phyloP scores from a whole-genome alignment of 2,797 vertebrate genomes.

The Babyrousa celebensis region DNA sequence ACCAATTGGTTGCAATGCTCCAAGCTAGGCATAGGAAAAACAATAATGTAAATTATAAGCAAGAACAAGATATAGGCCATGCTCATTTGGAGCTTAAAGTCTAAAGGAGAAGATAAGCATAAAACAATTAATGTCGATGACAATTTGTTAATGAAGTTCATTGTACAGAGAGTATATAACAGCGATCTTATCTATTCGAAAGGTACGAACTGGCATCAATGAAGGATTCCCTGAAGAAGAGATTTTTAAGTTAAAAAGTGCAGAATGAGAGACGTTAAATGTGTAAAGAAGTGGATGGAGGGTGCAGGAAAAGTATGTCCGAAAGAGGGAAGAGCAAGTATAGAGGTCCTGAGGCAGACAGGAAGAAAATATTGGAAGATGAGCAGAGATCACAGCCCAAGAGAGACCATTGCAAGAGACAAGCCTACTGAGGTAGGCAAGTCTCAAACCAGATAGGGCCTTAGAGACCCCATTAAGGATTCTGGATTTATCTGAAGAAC shows the following conservation, averaged over 20 bases:
- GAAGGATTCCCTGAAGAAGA: background rate
- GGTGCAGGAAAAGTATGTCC: background rate
- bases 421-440: background rate
- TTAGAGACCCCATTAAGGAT: background rate
- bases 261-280: background rate
- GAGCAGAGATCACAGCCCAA: background rate
- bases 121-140: background rate
- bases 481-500: background rate
- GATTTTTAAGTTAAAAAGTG: background rate
- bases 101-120: conserved; percentile 6
- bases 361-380: background rate
- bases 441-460: background rate
- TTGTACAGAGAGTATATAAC: background rate
- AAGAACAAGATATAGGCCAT: background rate
- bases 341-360: background rate
- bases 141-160: background rate
- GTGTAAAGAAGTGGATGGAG: background rate
- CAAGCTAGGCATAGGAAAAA: background rate
- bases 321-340: background rate
- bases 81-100: background rate
- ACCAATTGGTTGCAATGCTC: background rate
- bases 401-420: background rate
- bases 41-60: background rate
- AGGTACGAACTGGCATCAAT: background rate
- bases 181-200: background rate